These are phyloP conservation scores for Huso huso DNA, from an alignment of 2,797 vertebrate genomes.

Conservation along the genomic window DNA sequence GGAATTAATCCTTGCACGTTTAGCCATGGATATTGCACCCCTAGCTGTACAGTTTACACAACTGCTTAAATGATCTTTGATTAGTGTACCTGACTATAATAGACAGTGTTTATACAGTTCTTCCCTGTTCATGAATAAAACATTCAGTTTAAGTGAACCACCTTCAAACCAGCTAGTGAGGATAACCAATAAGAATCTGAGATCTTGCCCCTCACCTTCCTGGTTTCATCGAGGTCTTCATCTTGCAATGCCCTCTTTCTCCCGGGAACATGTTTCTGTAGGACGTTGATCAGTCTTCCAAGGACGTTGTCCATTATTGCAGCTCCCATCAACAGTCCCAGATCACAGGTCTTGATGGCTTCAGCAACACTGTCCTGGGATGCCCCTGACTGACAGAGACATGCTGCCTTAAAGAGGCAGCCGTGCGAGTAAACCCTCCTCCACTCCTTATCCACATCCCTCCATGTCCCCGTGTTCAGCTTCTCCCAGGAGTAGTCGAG, in stretches of 20 bases:
- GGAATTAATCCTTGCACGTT: too few relatives aligned
- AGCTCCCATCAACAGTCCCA: constrained; percentile 80
- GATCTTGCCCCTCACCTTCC: constrained; percentile 47
- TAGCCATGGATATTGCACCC: too few relatives aligned
- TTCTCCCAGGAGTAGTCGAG: constrained; percentile 82
- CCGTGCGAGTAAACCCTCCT: constrained; percentile 72
- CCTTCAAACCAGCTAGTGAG: too few relatives aligned
- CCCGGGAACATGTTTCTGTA: constrained; percentile 46
- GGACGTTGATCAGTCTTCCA: constrained; percentile 48
- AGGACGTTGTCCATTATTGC: constrained; percentile 66
- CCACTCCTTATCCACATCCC: constrained; percentile 76
- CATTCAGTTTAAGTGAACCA: too few relatives aligned
- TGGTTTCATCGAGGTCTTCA: constrained; percentile 26
- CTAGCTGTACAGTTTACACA: too few relatives aligned
- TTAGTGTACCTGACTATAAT: too few relatives aligned
- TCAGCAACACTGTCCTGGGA: constrained; percentile 30
- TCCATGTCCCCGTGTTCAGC: constrained; percentile 79
- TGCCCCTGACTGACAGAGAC: constrained; percentile 47
- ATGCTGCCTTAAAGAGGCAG: constrained; percentile 74
- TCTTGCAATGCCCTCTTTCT: constrained; percentile 21
- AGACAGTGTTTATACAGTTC: too few relatives aligned
- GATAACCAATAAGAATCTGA: too few relatives aligned
- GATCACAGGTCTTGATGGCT: constrained; percentile 70
- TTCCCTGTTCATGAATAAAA: too few relatives aligned
- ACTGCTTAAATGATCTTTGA: too few relatives aligned